These are phyloP conservation scores for Blastomussa wellsi DNA, from an alignment of 92 coral and sea anemone species.

Conservation along the genomic window DNA sequence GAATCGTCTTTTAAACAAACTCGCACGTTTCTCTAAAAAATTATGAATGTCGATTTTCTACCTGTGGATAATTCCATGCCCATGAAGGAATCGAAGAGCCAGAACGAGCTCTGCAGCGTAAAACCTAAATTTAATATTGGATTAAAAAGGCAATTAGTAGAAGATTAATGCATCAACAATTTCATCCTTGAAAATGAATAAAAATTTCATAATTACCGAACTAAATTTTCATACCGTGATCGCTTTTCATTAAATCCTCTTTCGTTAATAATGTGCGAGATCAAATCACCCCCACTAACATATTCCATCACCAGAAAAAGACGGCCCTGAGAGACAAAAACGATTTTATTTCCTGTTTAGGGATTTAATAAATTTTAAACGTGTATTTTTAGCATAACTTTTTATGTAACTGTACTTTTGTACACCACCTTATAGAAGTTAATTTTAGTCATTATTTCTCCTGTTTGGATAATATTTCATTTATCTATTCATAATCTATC, in stretches of 20 bases:
- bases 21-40: too few species aligned
- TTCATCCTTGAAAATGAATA: background rate
- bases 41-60: too few species aligned
- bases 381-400: too few species aligned
- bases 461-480: too few species aligned
- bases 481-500: too few species aligned
- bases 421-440: too few species aligned
- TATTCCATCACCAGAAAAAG: conserved; percentile 96
- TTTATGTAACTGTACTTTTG: too few species aligned
- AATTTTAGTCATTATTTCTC: too few species aligned
- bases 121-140: conserved; percentile 51
- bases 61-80: conserved; percentile 90
- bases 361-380: too few species aligned
- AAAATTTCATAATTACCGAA: too few species aligned
- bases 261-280: conserved; percentile 93
- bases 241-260: conserved; percentile 91
- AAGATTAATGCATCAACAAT: background rate
- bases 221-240: conserved; percentile 72
- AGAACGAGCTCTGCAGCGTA: conserved; percentile 94
- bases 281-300: conserved; percentile 93
- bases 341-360: too few species aligned
- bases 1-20: too few species aligned
- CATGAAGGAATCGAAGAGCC: conserved; percentile 84
- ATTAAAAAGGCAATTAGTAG: background rate
- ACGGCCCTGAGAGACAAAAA: conserved; percentile 72